Conservation (phyloP, 2,888 invertebrate genomes). For the Oscheius sp. region DNA sequence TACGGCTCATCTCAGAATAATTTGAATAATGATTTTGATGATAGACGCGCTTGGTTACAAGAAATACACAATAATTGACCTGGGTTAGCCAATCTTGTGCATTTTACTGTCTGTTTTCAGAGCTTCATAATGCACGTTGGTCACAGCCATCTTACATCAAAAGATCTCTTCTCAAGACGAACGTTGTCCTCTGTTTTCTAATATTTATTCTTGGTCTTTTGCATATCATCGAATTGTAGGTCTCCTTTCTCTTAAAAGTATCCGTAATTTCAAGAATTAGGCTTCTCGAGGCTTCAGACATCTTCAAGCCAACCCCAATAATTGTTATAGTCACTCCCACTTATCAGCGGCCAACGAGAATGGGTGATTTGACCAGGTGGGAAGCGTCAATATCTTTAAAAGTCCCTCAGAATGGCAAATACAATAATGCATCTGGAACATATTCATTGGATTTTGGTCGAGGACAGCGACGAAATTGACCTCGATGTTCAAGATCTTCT, state of each 20-base stretch:
- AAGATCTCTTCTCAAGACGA: neutral
- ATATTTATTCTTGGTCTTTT: too few relatives aligned
- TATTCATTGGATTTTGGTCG: slow-evolving; percentile 61
- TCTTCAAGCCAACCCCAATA: slow-evolving; percentile 7
- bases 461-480: slow-evolving; percentile 44
- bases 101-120: too few relatives aligned
- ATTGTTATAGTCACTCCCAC: slow-evolving; percentile 56
- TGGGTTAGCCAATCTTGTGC: too few relatives aligned
- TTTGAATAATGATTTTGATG: too few relatives aligned
- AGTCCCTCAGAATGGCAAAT: slow-evolving; percentile 51
- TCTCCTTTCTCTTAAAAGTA: too few relatives aligned
- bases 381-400: neutral
- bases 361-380: slow-evolving; percentile 53
- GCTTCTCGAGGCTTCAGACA: too few relatives aligned
- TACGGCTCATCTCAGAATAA: too few relatives aligned
- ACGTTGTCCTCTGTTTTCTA: neutral
- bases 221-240: too few relatives aligned
- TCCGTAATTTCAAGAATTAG: too few relatives aligned
- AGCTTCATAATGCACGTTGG: too few relatives aligned
- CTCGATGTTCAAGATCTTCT: neutral
- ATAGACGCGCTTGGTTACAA: too few relatives aligned
- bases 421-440: slow-evolving; percentile 53
- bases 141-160: neutral
- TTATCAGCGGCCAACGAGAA: slow-evolving; percentile 44
- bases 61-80: too few relatives aligned